Base-by-base conservation (phyloP, 2,797 vertebrate genomes). In the Macroramphosus scolopax region DNA sequence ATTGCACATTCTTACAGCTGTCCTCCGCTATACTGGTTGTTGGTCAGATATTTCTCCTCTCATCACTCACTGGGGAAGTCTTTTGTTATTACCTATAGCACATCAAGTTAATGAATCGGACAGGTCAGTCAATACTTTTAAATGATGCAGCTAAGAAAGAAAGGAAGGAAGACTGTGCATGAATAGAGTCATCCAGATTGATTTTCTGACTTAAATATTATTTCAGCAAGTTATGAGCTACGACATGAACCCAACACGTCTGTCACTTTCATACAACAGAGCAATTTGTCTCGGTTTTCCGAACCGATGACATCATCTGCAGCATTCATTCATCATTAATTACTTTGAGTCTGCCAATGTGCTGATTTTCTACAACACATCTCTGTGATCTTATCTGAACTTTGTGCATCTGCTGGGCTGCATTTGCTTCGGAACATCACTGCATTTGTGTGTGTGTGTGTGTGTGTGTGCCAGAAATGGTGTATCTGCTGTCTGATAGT, bases 401-500 rank as follows among this genome's bases (percentile, higher is more conserved):
- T 30, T 26, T 14, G 28, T 38, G 26, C 31, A 18, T 45, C 38
- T 47, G 37, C 48, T 42, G 57, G 44, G 44, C 11, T 43, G 40
- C 13, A 17, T 47, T 49, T 5, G 43, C 54, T 24, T 20, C 26
- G 51, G 40, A 37, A 35, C 5, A 3, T 8, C 5, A 17, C 17
- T 9, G 30, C 33, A 17, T 6, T 8, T 28, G 24, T 28, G 18
- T 42, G 25, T 43, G 26, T 18, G 28, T 54, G 12, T 11, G 15
- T 54, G 30, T 33, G 15, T 18, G 26, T 16, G 20, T 42, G 41
- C 28, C 43, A 22, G 38, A 45, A 31, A 7, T 31, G 26, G 24
- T 22, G 48, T 51, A 54, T 58, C 53, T 61, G 62, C 59, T 68
- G 50, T 72, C 61, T 75, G 39, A 67, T 51, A 47, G 48, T 75